A percentile compares a stretch with the other conserved stretches of the same genome.
Evolutionary conservation across 2,797 vertebrate species (phyloP).

Genomic region (Sylvia borin): DNA sequence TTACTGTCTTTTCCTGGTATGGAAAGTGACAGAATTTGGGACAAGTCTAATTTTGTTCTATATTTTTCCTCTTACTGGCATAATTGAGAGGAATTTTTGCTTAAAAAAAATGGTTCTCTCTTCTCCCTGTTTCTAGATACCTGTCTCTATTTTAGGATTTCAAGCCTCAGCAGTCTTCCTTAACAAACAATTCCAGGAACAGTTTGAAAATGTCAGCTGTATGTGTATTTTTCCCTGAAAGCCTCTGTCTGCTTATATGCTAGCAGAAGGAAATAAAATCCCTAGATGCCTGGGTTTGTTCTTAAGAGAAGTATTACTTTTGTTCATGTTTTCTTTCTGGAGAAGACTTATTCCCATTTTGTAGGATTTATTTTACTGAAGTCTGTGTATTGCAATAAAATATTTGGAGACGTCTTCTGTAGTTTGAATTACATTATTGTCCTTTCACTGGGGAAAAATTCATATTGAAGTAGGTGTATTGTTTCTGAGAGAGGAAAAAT

Average conservation of each 20-base stretch:
- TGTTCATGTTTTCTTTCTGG: neutral
- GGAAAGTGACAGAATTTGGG: neutral
- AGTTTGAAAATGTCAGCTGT: neutral
- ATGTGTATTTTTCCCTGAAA: neutral
- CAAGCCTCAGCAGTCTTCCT: neutral
- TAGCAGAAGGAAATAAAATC: neutral
- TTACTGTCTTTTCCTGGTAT: neutral
- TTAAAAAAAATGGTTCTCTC: neutral
- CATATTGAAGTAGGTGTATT: neutral
- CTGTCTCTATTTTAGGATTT: neutral
- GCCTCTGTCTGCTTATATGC: neutral
- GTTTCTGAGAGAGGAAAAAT: neutral
- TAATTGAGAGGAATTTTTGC: neutral
- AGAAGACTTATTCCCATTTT: neutral
- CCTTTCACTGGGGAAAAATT: neutral
- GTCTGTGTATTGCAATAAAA: neutral
- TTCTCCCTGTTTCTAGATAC: neutral
- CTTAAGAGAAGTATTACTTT: neutral
- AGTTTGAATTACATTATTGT: neutral
- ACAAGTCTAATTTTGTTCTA: neutral
- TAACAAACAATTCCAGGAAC: constrained; percentile 5
- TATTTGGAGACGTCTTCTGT: neutral
- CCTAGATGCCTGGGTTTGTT: neutral
- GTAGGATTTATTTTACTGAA: neutral
- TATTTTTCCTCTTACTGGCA: neutral